These are phyloP conservation scores for Trilocha varians DNA, from an alignment of 2,888 invertebrate genomes.

Conservation along the genomic window DNA sequence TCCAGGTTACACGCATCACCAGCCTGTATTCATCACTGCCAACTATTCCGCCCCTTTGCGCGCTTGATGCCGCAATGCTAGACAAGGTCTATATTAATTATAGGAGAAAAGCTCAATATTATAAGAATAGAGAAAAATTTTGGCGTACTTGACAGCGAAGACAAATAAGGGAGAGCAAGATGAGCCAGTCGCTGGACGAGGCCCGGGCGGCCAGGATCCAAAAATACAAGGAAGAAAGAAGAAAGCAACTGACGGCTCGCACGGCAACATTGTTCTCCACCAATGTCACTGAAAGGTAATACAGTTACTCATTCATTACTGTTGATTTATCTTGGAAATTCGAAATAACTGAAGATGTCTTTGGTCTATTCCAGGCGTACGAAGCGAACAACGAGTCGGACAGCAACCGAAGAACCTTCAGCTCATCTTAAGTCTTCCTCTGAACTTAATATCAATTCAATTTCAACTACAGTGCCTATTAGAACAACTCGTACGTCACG, in stretches of 20 bases:
- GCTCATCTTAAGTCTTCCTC: slow-evolving; percentile 61
- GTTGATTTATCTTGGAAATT: not conserved
- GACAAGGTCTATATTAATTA: slow-evolving; percentile 38
- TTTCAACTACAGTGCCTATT: slow-evolving; percentile 69
- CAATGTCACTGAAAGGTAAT: slow-evolving; percentile 71
- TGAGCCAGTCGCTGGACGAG: slow-evolving; percentile 62
- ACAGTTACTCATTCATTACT: not conserved
- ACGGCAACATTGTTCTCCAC: slow-evolving; percentile 76
- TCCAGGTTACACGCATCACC: slow-evolving; percentile 48
- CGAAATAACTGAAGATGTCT: no score
- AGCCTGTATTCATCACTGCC: slow-evolving; percentile 62
- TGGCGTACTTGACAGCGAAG: slow-evolving; percentile 51
- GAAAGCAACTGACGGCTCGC: slow-evolving; percentile 78
- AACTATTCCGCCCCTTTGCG: slow-evolving; percentile 58
- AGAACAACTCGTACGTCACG: slow-evolving; percentile 82
- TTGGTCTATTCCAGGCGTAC: slow-evolving; percentile 60
- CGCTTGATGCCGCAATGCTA: slow-evolving; percentile 65
- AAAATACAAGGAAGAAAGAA: slow-evolving; percentile 81
- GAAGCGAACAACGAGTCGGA: slow-evolving; percentile 36
- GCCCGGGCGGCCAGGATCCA: slow-evolving; percentile 77
- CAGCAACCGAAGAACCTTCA: slow-evolving; percentile 44
- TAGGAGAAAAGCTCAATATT: slow-evolving; percentile 35
- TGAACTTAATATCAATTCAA: slow-evolving; percentile 56
- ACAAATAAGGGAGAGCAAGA: slow-evolving; percentile 29
- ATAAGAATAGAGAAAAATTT: slow-evolving; percentile 29